Percentiles rank a stretch among this genome's conserved stretches.
Conservation (phyloP, 2,113 vertebrate genomes). For the Scomber colias region DNA sequence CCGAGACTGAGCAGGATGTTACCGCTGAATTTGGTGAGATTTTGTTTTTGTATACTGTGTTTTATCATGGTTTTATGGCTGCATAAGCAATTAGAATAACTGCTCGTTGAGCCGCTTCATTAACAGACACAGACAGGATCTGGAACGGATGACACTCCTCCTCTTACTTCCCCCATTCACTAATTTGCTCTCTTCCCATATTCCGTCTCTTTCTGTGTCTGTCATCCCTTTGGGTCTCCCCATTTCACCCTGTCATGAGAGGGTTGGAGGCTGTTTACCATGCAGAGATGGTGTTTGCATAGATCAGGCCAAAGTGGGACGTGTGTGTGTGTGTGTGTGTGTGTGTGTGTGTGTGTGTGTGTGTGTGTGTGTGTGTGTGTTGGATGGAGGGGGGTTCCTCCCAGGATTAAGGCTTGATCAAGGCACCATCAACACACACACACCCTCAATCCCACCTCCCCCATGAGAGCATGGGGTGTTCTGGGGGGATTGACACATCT, state of each 20-base stretch:
- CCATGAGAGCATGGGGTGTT: slow-evolving; percentile 51
- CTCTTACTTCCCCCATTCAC: not conserved
- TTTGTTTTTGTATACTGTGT: no score
- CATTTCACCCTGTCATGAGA: slow-evolving; percentile 42
- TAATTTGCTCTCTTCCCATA: slow-evolving; percentile 7
- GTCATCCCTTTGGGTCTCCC: slow-evolving; percentile 12
- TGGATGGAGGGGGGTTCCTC: slow-evolving; percentile 45
- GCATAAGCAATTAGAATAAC: not conserved
- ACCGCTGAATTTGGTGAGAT: no score
- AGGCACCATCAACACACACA: slow-evolving; percentile 54
- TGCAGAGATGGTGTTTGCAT: slow-evolving; percentile 75
- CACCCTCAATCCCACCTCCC: slow-evolving; percentile 22
- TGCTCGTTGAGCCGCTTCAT: not conserved
- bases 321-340: slow-evolving; percentile 47
- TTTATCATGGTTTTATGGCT: not conserved
- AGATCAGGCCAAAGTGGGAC: slow-evolving; percentile 71
- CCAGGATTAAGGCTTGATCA: slow-evolving; percentile 74
- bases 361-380: slow-evolving; percentile 31
- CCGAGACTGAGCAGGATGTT: no score
- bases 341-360: slow-evolving; percentile 38
- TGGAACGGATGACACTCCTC: not conserved
- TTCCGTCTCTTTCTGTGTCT: slow-evolving; percentile 4
- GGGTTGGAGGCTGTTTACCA: slow-evolving; percentile 72
- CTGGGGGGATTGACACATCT: slow-evolving; percentile 39
- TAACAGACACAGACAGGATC: not conserved